Conservation (phyloP, 2,888 invertebrate genomes). For the Microctonus brassicae region DNA sequence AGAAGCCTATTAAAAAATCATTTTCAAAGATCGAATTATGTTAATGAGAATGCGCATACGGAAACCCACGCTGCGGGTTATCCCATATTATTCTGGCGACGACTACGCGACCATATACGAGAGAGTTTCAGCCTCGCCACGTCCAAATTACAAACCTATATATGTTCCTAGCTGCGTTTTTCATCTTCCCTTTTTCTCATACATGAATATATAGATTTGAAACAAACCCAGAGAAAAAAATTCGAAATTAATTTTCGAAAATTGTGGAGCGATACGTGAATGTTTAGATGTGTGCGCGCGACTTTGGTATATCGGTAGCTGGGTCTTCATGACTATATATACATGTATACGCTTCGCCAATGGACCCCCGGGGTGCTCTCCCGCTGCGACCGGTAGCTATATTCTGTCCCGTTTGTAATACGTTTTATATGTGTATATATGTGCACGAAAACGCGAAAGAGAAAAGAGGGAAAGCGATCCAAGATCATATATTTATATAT, state of each 20-base stretch:
- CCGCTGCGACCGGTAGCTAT: conserved; percentile 70
- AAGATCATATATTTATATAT: conserved; percentile 53
- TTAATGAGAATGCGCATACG: conserved; percentile 56
- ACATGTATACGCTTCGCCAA: conserved; percentile 13
- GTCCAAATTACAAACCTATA: conserved; percentile 65
- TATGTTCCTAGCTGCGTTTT: conserved; percentile 38
- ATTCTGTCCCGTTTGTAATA: conserved; percentile 68
- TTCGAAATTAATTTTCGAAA: too few species aligned
- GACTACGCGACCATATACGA: conserved; percentile 34
- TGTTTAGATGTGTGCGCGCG: neutral
- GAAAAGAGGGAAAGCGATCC: too few species aligned
- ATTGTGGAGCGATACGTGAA: neutral
- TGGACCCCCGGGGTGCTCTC: conserved; percentile 68
- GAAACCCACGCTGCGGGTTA: conserved; percentile 44
- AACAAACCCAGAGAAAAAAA: conserved; percentile 7
- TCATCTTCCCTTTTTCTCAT: neutral
- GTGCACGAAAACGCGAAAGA: conserved; percentile 11
- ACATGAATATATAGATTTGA: conserved; percentile 25
- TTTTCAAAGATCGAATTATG: conserved; percentile 67
- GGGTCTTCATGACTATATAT: conserved; percentile 35
- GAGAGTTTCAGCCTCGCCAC: conserved; percentile 51
- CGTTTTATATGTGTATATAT: conserved; percentile 56
- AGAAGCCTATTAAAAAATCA: conserved; percentile 68
- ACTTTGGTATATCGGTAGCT: conserved; percentile 56
- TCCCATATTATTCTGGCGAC: conserved; percentile 63